Conservation (phyloP, 1,140 invertebrate species). For the Orussus abietinus region DNA sequence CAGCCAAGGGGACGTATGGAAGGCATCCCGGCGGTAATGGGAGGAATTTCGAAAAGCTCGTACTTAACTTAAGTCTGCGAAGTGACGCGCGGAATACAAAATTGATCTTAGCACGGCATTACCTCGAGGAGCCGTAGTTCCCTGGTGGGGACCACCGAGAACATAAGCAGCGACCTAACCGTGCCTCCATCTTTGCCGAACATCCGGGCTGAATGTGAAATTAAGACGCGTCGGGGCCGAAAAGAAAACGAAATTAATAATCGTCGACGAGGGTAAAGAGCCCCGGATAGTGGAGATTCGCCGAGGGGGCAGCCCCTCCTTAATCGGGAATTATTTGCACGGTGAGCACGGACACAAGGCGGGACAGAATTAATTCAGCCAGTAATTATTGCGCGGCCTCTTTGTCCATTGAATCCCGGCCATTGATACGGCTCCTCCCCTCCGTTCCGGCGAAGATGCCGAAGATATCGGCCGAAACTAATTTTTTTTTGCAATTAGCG, state of each 20-base stretch:
- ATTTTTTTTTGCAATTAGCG: too few relatives aligned
- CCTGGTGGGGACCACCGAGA: too few relatives aligned
- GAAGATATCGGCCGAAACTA: too few relatives aligned
- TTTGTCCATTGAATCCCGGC: slow-evolving; percentile 17
- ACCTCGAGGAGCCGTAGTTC: too few relatives aligned
- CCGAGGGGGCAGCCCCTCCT: neutral
- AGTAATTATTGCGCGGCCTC: slow-evolving; percentile 17
- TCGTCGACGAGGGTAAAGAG: neutral
- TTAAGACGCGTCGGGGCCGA: too few relatives aligned
- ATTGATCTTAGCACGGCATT: slow-evolving; percentile 48
- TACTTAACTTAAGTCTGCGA: slow-evolving; percentile 42
- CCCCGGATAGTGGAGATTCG: neutral
- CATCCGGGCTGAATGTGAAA: too few relatives aligned
- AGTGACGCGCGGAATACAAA: slow-evolving; percentile 46
- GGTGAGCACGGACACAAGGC: neutral
- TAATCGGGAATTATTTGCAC: slow-evolving; percentile 10
- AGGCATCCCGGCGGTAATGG: slow-evolving; percentile 35
- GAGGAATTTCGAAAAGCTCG: slow-evolving; percentile 43
- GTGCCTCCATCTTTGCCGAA: too few relatives aligned
- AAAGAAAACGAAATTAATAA: neutral
- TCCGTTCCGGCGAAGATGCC: too few relatives aligned
- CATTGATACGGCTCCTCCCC: slow-evolving; percentile 7
- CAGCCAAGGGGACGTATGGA: too few relatives aligned
- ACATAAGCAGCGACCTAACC: too few relatives aligned
- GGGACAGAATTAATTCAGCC: slow-evolving; percentile 11